Evolutionary conservation across 2,113 vertebrate genomes (phyloP).

Genomic region (Aphelocoma coerulescens): DNA sequence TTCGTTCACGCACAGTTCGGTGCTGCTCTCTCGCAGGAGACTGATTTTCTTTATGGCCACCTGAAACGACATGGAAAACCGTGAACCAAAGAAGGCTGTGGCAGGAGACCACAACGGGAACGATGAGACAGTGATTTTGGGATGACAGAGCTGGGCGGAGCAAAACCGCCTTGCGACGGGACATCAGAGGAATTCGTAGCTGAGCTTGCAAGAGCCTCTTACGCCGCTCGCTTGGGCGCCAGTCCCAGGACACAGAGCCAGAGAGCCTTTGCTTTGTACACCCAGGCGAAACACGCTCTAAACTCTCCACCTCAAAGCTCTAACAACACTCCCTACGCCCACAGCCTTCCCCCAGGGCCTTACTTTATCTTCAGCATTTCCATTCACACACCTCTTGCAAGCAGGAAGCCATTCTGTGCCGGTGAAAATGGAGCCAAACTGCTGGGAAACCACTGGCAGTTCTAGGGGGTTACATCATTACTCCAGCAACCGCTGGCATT

Average conservation of each 20-base stretch:
- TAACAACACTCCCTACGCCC: no score
- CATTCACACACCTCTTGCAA: not conserved
- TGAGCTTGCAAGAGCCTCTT: not conserved
- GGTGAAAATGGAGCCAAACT: not conserved
- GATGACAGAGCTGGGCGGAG: not conserved
- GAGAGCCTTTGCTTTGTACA: not conserved
- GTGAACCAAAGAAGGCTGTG: not conserved
- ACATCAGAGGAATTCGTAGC: not conserved
- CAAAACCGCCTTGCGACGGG: not conserved
- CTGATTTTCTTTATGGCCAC: not conserved
- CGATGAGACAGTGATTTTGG: not conserved
- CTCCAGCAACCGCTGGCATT: not conserved
- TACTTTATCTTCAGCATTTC: not conserved
- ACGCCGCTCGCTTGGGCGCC: fast-evolving
- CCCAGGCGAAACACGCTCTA: not conserved
- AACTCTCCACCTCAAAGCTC: not conserved
- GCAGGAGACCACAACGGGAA: not conserved
- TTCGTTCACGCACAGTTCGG: not conserved
- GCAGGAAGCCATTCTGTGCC: not conserved
- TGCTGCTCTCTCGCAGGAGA: not conserved
- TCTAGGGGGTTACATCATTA: not conserved
- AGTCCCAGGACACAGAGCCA: not conserved
- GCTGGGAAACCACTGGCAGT: not conserved
- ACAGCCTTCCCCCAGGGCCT: not conserved
- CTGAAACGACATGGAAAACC: not conserved